Percentiles rank a stretch among this genome's conserved stretches.
These are phyloP conservation scores for Cladopsammia gracilis DNA, from an alignment of 64 coral and sea anemone species.

Conservation along the genomic window DNA sequence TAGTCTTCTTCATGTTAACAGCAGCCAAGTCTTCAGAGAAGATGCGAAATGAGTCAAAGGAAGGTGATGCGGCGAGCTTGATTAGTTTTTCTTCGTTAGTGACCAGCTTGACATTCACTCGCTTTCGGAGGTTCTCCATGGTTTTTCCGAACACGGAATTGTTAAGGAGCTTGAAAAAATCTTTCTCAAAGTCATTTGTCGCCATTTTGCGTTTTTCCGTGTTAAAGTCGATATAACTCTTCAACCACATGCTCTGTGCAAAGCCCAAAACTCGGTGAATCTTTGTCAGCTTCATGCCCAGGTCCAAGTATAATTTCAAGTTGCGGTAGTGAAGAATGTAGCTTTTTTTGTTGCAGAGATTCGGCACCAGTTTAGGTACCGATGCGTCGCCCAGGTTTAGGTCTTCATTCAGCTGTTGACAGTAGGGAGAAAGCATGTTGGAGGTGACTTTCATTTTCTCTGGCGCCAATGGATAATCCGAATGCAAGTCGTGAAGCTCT, in stretches of 20 bases:
- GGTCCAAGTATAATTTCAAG: neutral
- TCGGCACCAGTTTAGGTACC: constrained; percentile 37
- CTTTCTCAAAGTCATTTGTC: constrained; percentile 28
- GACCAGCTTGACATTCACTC: constrained; percentile 26
- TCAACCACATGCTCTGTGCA: neutral
- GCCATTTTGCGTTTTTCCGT: constrained; percentile 9
- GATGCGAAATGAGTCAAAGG: neutral
- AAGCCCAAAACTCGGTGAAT: constrained; percentile 6
- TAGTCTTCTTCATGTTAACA: neutral
- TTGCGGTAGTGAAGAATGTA: neutral
- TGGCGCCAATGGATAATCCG: constrained; percentile 39
- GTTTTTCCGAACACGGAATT: constrained; percentile 47
- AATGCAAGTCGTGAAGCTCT: constrained; percentile 25
- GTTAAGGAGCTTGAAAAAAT: constrained; percentile 14
- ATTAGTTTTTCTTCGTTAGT: neutral
- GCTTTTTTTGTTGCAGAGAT: neutral
- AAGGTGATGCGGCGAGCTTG: neutral
- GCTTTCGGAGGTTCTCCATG: constrained; percentile 10
- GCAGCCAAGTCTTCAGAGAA: neutral
- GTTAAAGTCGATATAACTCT: constrained; percentile 12
- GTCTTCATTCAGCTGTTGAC: constrained; percentile 7
- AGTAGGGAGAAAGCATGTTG: constrained; percentile 40
- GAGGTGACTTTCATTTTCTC: constrained; percentile 43
- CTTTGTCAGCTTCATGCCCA: constrained; percentile 21
- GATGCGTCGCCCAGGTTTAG: neutral